phyloP scores from a whole-genome alignment of 2,888 invertebrate genomes.

The Noctua janthe region DNA sequence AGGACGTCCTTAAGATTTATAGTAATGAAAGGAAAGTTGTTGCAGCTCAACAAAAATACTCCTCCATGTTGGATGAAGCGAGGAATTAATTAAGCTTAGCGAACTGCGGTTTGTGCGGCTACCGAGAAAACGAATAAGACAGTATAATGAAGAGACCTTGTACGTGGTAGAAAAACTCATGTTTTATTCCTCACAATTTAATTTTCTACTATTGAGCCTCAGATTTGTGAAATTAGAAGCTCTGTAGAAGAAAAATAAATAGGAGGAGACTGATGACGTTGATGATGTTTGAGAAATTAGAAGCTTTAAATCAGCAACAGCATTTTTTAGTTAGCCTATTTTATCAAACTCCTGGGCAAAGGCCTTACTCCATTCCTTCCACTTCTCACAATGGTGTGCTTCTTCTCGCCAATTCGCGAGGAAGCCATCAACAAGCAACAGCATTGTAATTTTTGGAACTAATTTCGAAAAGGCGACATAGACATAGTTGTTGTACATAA shows the following conservation, averaged over 20 bases:
- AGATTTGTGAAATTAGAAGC: not conserved
- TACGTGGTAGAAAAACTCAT: not conserved
- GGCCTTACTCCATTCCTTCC: too few relatives aligned
- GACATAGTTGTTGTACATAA: not conserved
- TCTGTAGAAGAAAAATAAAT: not conserved
- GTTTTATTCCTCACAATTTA: not conserved
- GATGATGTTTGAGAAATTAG: slow-evolving; percentile 2
- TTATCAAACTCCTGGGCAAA: too few relatives aligned
- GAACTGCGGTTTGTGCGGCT: slow-evolving; percentile 12
- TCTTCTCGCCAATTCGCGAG: too few relatives aligned
- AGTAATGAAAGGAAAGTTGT: slow-evolving; percentile 28
- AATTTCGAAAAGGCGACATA: not conserved
- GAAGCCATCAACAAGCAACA: too few relatives aligned
- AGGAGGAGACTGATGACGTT: not conserved
- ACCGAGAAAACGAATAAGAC: slow-evolving; percentile 24
- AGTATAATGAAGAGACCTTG: not conserved
- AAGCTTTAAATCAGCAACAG: not conserved
- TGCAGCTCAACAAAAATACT: slow-evolving; percentile 27
- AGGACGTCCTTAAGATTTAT: slow-evolving; percentile 1
- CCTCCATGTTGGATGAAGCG: slow-evolving; percentile 42
- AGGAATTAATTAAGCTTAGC: slow-evolving; percentile 64
- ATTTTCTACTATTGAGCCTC: not conserved
- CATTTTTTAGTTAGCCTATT: too few relatives aligned
- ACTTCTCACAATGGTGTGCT: too few relatives aligned
- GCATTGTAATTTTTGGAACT: not conserved